A percentile compares a stretch with the other conserved stretches of the same genome.
Evolutionary conservation across 2,797 vertebrate species (phyloP).

Genomic region (Apodemus agrarius): DNA sequence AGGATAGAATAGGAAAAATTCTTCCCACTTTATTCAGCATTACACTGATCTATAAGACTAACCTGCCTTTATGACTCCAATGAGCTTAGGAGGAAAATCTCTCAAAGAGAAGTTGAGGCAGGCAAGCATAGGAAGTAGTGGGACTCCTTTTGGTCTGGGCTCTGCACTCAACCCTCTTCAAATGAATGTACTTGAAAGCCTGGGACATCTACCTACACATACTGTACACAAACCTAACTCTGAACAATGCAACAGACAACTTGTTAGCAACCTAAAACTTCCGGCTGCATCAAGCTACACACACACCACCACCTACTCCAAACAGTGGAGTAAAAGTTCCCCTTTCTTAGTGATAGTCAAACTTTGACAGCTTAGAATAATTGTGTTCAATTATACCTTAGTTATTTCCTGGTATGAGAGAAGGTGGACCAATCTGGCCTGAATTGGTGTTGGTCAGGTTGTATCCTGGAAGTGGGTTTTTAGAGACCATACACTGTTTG

Average conservation of each 20-base stretch:
- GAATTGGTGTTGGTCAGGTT: neutral
- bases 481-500: neutral
- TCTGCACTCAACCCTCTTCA: neutral
- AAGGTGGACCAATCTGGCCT: neutral
- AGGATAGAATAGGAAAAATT: neutral
- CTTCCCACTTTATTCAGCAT: neutral
- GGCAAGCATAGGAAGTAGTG: neutral
- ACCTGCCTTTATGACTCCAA: neutral
- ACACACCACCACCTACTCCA: neutral
- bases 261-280: neutral
- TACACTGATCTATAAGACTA: neutral
- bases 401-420: neutral
- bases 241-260: neutral
- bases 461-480: neutral
- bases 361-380: neutral
- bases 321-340: neutral
- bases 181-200: neutral
- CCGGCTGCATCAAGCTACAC: neutral
- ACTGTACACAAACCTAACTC: neutral
- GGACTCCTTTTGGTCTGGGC: neutral
- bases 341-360: neutral
- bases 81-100: neutral
- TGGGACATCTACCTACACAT: neutral
- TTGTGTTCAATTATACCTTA: neutral
- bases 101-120: neutral